Conservation (phyloP, 2,797 vertebrate genomes). For the Pangasius krempfi region DNA sequence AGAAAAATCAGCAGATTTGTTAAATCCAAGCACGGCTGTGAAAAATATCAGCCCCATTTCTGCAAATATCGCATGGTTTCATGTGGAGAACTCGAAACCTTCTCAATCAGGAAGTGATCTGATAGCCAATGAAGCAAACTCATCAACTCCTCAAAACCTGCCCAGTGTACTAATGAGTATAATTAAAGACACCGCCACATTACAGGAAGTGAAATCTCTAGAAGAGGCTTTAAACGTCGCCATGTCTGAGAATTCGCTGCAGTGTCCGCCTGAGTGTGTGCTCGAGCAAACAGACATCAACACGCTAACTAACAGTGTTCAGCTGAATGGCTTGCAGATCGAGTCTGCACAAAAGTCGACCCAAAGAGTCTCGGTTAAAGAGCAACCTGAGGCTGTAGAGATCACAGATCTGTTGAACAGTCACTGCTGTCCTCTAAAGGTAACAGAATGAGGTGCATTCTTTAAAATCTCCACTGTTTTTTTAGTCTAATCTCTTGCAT, state of each 20-base stretch:
- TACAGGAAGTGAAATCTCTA: not conserved
- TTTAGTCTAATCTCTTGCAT: not conserved
- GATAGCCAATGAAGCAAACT: not conserved
- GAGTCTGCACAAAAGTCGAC: not conserved
- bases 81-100: not conserved
- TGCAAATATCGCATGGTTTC: not conserved
- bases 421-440: constrained; percentile 22
- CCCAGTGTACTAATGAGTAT: not conserved
- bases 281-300: not conserved
- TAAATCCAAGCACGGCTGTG: not conserved
- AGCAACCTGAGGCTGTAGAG: not conserved
- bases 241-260: not conserved
- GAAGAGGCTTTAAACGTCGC: not conserved
- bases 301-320: not conserved
- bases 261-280: not conserved
- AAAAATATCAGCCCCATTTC: not conserved
- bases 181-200: not conserved
- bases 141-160: not conserved
- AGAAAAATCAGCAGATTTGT: not conserved
- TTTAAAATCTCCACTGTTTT: not conserved
- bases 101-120: not conserved
- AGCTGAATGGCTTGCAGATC: not conserved
- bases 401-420: not conserved
- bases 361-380: not conserved
- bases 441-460: not conserved